Evolutionary conservation across 1,140 invertebrate genomes (phyloP).

Genomic region (Leptopilina clavipes): DNA sequence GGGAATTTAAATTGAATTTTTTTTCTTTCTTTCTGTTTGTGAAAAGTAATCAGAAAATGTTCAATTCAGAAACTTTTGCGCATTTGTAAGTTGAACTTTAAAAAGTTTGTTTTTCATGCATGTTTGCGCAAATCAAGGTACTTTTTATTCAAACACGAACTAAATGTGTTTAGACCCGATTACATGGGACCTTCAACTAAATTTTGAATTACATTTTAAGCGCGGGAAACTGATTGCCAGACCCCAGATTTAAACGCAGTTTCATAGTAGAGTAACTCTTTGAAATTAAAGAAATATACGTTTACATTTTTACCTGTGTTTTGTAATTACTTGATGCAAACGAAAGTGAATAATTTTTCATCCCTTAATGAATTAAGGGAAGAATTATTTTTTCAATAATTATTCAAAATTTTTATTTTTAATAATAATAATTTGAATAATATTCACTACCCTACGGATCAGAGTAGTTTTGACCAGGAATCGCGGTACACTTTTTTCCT

Average conservation of each 20-base stretch:
- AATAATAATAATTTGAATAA: too few relatives aligned
- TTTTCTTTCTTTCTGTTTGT: neutral
- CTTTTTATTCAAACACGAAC: neutral
- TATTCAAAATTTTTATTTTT: too few relatives aligned
- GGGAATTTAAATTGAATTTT: conserved; percentile 1
- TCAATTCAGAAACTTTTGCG: conserved; percentile 5
- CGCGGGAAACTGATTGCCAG: conserved; percentile 3
- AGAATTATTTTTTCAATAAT: too few relatives aligned
- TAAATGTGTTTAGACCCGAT: conserved; percentile 28
- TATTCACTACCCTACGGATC: too few relatives aligned
- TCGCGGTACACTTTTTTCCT: too few relatives aligned
- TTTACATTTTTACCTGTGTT: too few relatives aligned
- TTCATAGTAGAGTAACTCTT: neutral
- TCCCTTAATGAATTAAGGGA: too few relatives aligned
- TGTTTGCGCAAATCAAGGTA: conserved; percentile 21
- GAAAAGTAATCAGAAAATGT: neutral
- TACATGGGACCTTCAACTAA: neutral
- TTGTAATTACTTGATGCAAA: too few relatives aligned
- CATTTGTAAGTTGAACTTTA: neutral
- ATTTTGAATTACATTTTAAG: conserved; percentile 5
- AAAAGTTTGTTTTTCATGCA: conserved; percentile 28
- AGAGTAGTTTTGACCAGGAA: too few relatives aligned
- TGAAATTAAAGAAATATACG: neutral
- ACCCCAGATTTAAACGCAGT: neutral
- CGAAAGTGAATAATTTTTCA: too few relatives aligned